Evolutionary conservation across 2,888 invertebrate genomes (phyloP), one percentile per base, ranked within the genome.

Genomic region (Norana najaformis): DNA sequence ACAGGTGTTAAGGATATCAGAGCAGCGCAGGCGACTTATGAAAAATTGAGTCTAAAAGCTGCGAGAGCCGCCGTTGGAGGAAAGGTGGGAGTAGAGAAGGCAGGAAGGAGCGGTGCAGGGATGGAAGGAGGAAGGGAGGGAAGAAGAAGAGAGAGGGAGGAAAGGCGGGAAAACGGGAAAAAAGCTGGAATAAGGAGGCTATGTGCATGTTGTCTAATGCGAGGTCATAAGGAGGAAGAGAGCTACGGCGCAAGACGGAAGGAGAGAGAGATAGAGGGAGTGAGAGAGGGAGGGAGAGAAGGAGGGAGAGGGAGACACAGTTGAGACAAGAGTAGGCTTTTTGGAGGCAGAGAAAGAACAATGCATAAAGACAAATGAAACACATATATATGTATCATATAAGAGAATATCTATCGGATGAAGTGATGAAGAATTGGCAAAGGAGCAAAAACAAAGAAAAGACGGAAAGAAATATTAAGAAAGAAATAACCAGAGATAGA

Each of bases 41-140:
- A 69, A 69, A 69, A 69, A 69, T 69, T 69, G 69, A 69, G 69
- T 69, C 69, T 69, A 69, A 69, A 69, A 30, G 69, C 69, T n/a
- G 69, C n/a, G 69, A 69, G 69, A 8, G 30, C 3, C n/a, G 16
- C 69, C 69, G 69, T 69, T n/a, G 69, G 30, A 69, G 30, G 69
- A n/a, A 11, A 1, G 30, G n/a, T 8, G n/a, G 69, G 69, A 69
- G 13, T 6, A 8, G 16, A 16, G 0, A 69, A 11, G 69, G 69
- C n/a, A n/a, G n/a, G n/a, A 3, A 1, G 69, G 69, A 69, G 16
- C 23, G 69, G 11, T 4, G 11, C 30, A 69, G 8, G 47, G 47
- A 16, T 30, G 69, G n/a, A 47, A 23, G 47, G 47, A 23, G 2
- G 23, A 23, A 47, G 6, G 47, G 23, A 47, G 47, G 47, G 47